Conservation (phyloP, 2,797 vertebrate species). For the Phylloscopus collybita region DNA sequence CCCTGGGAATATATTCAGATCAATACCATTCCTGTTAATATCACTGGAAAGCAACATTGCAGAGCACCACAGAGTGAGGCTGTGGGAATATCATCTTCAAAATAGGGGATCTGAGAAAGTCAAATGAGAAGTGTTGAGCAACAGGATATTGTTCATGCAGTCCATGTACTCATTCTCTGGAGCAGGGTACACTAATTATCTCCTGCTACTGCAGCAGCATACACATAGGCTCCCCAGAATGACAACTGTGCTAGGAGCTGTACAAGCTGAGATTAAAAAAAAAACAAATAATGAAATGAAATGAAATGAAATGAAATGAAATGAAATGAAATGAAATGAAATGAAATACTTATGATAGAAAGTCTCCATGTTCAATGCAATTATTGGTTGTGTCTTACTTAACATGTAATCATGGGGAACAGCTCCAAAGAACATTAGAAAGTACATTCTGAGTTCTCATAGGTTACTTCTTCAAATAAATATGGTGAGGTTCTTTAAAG, state of each 20-base stretch:
- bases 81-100: constrained; percentile 57
- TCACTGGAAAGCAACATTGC: constrained; percentile 27
- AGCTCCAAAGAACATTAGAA: constrained; percentile 2
- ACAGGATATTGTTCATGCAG: neutral
- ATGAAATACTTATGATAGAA: neutral
- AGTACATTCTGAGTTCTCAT: neutral
- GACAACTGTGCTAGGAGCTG: neutral
- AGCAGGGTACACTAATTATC: neutral
- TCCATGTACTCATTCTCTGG: neutral
- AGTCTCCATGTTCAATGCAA: neutral
- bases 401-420: neutral
- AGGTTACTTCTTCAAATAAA: neutral
- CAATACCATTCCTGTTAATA: constrained; percentile 51
- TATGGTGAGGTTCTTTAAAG: constrained; percentile 18
- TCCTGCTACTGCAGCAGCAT: neutral
- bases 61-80: neutral
- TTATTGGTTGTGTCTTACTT: neutral
- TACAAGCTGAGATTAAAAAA: neutral
- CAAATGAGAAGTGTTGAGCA: neutral
- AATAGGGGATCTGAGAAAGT: neutral
- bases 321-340: neutral
- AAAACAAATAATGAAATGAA: neutral
- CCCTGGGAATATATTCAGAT: constrained; percentile 56
- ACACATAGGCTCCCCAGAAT: neutral
- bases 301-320: neutral